A percentile compares a stretch with the other conserved stretches of the same genome.
These are phyloP conservation scores for Sebastes fasciatus DNA, from an alignment of 2,113 vertebrate genomes.

Conservation along the genomic window DNA sequence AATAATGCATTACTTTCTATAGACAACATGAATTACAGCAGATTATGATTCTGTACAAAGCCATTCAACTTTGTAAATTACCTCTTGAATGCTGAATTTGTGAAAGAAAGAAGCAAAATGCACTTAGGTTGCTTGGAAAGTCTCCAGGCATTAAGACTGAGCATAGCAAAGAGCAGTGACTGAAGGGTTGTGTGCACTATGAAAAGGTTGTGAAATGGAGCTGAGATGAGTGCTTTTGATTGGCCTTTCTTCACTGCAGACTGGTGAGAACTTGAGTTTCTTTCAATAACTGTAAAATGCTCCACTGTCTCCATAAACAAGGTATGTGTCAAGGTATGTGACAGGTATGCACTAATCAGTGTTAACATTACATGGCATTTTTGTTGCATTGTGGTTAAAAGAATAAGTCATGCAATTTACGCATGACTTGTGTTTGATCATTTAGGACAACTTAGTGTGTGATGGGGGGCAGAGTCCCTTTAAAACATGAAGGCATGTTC, in stretches of 20 bases:
- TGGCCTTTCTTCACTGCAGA: constrained; percentile 27
- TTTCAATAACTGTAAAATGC: constrained; percentile 26
- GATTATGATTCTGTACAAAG: neutral
- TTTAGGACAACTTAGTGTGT: too few relatives aligned
- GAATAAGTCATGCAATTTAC: neutral
- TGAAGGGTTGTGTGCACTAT: neutral
- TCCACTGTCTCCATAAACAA: constrained; percentile 34
- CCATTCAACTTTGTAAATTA: neutral
- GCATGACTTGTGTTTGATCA: constrained; percentile 1
- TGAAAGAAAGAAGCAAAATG: neutral
- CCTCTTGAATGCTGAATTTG: neutral
- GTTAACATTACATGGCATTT: neutral
- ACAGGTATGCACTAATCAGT: constrained; percentile 8
- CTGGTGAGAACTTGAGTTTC: constrained; percentile 20
- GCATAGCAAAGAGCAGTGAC: neutral
- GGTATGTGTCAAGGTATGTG: too few relatives aligned
- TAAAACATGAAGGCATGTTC: neutral
- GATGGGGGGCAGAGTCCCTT: neutral
- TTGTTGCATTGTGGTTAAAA: constrained; percentile 13
- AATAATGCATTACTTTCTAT: neutral
- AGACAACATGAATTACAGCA: neutral
- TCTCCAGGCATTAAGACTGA: neutral
- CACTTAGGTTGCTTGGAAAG: constrained; percentile 8
- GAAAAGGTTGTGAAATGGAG: constrained; percentile 17
- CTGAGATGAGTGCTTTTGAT: constrained; percentile 43